Percentiles rank a stretch among this genome's conserved stretches.
These are phyloP conservation scores for Aramus guarauna DNA, from an alignment of 2,113 vertebrate genomes.

Conservation along the genomic window DNA sequence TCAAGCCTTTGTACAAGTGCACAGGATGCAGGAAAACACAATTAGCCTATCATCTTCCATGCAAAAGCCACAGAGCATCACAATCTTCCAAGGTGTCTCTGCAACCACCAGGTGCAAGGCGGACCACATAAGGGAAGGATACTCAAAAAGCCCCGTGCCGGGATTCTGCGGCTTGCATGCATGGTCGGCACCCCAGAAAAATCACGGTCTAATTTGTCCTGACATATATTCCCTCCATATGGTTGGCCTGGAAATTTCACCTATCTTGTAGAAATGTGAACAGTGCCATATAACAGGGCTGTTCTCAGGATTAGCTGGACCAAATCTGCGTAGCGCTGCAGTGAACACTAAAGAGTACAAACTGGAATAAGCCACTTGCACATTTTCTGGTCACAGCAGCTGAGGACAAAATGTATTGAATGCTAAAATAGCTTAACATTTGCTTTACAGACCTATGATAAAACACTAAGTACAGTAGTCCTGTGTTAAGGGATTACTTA, in stretches of 20 bases:
- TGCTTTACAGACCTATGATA: neutral
- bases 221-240: neutral
- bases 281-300: neutral
- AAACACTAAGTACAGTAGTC: neutral
- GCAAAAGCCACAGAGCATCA: neutral
- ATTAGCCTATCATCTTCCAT: neutral
- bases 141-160: neutral
- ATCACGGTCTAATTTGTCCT: neutral
- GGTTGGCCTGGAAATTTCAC: neutral
- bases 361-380: neutral
- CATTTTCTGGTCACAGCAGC: neutral
- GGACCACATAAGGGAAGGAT: neutral
- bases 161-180: neutral
- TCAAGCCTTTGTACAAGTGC: neutral
- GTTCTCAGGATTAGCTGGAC: neutral
- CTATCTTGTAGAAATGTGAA: neutral
- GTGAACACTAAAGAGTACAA: neutral
- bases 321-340: neutral
- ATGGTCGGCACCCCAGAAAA: accelerated
- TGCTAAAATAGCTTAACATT: neutral
- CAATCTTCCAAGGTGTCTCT: neutral
- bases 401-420: neutral
- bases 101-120: neutral
- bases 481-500: neutral
- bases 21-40: neutral